Evolutionary conservation across 2,888 invertebrate species (phyloP).

Genomic region (Dysmachus trigonus): DNA sequence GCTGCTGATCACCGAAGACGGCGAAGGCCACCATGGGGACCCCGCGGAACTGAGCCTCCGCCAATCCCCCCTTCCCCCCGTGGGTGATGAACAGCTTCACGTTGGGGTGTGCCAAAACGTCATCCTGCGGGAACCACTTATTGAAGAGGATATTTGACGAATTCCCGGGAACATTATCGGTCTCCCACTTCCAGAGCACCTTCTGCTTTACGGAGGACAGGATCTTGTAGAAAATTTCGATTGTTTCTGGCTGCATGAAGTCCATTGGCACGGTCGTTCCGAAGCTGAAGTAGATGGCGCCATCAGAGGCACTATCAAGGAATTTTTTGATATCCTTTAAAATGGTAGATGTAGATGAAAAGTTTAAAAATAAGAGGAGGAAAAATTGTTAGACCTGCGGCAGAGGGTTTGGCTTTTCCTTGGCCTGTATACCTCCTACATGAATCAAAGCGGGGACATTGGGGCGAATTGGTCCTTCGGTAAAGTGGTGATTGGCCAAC

Average conservation of each 20-base stretch:
- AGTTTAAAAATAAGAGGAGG: neutral
- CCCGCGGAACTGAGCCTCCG: constrained; percentile 70
- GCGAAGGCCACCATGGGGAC: constrained; percentile 66
- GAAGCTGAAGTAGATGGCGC: constrained; percentile 64
- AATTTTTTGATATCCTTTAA: constrained; percentile 59
- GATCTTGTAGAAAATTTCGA: constrained; percentile 66
- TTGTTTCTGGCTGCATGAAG: constrained; percentile 66
- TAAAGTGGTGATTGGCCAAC: constrained; percentile 59
- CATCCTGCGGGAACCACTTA: constrained; percentile 70
- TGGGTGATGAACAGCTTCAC: constrained; percentile 72
- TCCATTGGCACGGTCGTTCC: constrained; percentile 66
- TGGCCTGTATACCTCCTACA: constrained; percentile 62
- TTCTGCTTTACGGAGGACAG: constrained; percentile 69
- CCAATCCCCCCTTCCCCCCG: constrained; percentile 72
- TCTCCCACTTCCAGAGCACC: constrained; percentile 73
- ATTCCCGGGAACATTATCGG: constrained; percentile 66
- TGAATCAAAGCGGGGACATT: constrained; percentile 59
- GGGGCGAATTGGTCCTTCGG: constrained; percentile 59
- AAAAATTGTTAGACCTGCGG: constrained; percentile 53
- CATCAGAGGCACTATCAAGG: constrained; percentile 58
- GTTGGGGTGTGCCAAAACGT: constrained; percentile 71
- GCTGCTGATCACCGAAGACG: constrained; percentile 55
- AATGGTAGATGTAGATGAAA: neutral
- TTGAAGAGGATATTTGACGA: constrained; percentile 68
- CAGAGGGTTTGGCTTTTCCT: constrained; percentile 56